These are phyloP conservation scores for Drosophila lini DNA, from an alignment of 1,140 invertebrate species.

Conservation along the genomic window DNA sequence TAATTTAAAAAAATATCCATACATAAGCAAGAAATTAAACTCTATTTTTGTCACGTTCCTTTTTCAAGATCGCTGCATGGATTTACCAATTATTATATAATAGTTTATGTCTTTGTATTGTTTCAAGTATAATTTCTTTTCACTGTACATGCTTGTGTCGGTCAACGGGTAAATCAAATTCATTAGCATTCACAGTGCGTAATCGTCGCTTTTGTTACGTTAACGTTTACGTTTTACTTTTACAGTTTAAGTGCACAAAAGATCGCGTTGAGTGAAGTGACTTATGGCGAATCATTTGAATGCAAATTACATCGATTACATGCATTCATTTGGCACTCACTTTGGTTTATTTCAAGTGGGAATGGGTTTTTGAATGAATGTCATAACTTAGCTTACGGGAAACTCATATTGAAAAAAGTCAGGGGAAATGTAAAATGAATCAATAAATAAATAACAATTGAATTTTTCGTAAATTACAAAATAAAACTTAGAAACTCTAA, in stretches of 20 bases:
- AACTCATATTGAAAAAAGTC: neutral
- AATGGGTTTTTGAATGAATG: neutral
- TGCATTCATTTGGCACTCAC: constrained; percentile 9
- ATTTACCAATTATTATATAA: neutral
- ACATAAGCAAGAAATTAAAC: neutral
- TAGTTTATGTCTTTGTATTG: neutral
- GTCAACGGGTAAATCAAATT: neutral
- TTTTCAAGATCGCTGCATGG: neutral
- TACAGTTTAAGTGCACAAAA: constrained; percentile 11
- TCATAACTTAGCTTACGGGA: neutral
- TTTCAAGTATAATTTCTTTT: neutral
- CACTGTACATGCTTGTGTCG: neutral
- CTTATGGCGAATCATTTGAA: constrained; percentile 27
- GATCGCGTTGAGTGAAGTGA: constrained; percentile 18
- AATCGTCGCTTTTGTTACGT: constrained; percentile 15
- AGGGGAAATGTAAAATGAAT: neutral
- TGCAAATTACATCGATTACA: constrained; percentile 30
- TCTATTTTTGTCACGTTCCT: neutral
- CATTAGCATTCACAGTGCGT: constrained; percentile 13
- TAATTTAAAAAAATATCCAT: neutral
- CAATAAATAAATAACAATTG: too few species aligned
- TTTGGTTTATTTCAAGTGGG: neutral
- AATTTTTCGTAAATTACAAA: neutral
- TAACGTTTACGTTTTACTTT: constrained; percentile 9
- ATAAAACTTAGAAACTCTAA: neutral